These are phyloP conservation scores for Crocuta crocuta DNA, from an alignment of 2,113 vertebrate species.

Conservation along the genomic window DNA sequence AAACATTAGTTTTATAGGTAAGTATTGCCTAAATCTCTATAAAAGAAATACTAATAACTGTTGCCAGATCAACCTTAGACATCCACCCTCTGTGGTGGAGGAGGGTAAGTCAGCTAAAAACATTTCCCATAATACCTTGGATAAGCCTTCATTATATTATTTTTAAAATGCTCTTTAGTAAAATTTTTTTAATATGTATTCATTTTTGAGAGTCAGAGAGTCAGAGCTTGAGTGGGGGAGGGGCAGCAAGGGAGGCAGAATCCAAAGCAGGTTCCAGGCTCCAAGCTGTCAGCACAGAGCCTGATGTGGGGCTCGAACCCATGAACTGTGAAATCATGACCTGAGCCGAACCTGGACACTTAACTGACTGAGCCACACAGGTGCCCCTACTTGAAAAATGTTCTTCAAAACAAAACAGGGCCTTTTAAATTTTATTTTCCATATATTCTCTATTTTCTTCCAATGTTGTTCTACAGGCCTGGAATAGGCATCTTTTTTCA, in stretches of 20 bases:
- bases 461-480: background rate
- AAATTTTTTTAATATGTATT: too few relatives aligned
- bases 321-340: too few relatives aligned
- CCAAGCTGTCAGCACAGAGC: too few relatives aligned
- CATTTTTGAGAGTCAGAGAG: too few relatives aligned
- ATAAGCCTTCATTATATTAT: background rate
- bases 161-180: background rate
- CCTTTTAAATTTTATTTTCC: background rate
- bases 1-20: constrained; percentile 40
- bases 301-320: too few relatives aligned
- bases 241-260: too few relatives aligned
- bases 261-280: too few relatives aligned
- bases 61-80: background rate
- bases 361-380: too few relatives aligned
- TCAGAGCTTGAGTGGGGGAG: too few relatives aligned
- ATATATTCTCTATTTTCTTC: background rate
- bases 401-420: background rate
- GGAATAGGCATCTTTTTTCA: background rate
- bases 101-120: background rate
- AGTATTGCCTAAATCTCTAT: background rate
- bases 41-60: constrained; percentile 36
- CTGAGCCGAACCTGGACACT: too few relatives aligned
- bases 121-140: background rate
- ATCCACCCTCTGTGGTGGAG: background rate
- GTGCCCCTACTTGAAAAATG: background rate